Evolutionary conservation across 2,888 invertebrate genomes (phyloP).

Genomic region (Thereva nobilitata): DNA sequence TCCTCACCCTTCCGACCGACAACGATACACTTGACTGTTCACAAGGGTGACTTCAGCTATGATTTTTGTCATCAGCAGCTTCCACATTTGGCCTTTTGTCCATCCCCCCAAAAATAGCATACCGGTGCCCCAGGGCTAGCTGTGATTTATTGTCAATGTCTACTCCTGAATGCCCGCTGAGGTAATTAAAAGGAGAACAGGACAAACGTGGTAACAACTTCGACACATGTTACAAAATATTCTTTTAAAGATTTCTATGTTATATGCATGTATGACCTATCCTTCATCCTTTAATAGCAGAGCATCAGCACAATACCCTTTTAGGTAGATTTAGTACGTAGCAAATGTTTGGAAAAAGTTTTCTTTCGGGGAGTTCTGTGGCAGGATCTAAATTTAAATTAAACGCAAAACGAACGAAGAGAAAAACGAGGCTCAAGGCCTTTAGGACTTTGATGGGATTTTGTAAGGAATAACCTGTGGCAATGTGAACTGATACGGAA

Average conservation of each 20-base stretch:
- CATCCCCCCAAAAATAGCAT: constrained; percentile 4
- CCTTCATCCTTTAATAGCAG: not conserved
- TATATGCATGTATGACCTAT: not conserved
- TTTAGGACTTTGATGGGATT: constrained; percentile 14
- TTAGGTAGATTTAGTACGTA: not conserved
- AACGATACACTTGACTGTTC: constrained; percentile 4
- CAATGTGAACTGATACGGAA: constrained; percentile 32
- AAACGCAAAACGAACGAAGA: constrained; percentile 11
- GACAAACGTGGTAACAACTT: constrained; percentile 38
- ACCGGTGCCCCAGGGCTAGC: not conserved
- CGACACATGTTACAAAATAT: constrained; percentile 40
- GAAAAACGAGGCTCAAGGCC: constrained; percentile 10
- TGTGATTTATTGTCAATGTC: constrained; percentile 32
- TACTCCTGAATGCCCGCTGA: constrained; percentile 14
- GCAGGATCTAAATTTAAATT: constrained; percentile 14
- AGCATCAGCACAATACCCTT: not conserved
- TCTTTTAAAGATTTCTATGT: not conserved
- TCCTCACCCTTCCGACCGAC: not conserved
- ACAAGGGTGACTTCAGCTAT: not conserved
- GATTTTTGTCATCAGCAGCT: constrained; percentile 8
- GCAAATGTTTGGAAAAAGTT: constrained; percentile 4
- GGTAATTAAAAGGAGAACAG: constrained; percentile 38
- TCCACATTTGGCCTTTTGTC: not conserved
- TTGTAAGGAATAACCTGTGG: constrained; percentile 23
- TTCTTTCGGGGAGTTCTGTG: constrained; percentile 1